A percentile compares a stretch with the other conserved stretches of the same genome.
phyloP scores from a whole-genome alignment of 1,140 invertebrate genomes.

The Drosophila sp. region DNA sequence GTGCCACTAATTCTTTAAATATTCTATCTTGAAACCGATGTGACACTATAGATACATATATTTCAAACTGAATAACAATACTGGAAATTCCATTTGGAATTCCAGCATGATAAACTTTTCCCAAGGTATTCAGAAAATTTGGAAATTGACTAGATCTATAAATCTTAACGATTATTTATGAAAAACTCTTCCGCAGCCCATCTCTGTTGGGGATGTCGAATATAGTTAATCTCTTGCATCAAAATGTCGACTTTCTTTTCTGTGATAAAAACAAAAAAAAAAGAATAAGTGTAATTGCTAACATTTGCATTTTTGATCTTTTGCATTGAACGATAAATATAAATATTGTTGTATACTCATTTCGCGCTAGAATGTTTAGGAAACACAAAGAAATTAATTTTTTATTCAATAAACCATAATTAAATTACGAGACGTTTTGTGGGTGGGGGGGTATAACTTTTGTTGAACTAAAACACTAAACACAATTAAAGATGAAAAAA shows the following conservation, averaged over 20 bases:
- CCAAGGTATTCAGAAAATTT: too few species aligned
- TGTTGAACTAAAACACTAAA: slow-evolving; percentile 31
- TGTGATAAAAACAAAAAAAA: neutral
- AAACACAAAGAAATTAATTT: slow-evolving; percentile 11
- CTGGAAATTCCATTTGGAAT: too few species aligned
- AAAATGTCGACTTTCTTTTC: neutral
- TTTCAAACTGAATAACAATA: too few species aligned
- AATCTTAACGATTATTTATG: too few species aligned
- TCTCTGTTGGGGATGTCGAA: neutral
- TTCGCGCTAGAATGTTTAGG: neutral
- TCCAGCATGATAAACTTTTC: too few species aligned
- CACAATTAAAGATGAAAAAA: slow-evolving; percentile 21
- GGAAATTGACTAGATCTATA: too few species aligned
- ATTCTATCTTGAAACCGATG: too few species aligned
- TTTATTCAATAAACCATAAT: slow-evolving; percentile 48
- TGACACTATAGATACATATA: too few species aligned
- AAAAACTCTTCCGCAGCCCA: neutral
- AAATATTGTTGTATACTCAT: neutral
- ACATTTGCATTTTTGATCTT: neutral
- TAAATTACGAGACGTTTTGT: slow-evolving; percentile 36
- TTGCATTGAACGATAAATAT: neutral
- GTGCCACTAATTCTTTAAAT: too few species aligned
- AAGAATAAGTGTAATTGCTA: neutral
- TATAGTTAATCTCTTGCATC: neutral
- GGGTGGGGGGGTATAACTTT: slow-evolving; percentile 19